Percentiles rank a stretch among this genome's conserved stretches.
These are phyloP conservation scores for Phaethon lepturus DNA, from an alignment of 2,113 vertebrate species.

Conservation along the genomic window DNA sequence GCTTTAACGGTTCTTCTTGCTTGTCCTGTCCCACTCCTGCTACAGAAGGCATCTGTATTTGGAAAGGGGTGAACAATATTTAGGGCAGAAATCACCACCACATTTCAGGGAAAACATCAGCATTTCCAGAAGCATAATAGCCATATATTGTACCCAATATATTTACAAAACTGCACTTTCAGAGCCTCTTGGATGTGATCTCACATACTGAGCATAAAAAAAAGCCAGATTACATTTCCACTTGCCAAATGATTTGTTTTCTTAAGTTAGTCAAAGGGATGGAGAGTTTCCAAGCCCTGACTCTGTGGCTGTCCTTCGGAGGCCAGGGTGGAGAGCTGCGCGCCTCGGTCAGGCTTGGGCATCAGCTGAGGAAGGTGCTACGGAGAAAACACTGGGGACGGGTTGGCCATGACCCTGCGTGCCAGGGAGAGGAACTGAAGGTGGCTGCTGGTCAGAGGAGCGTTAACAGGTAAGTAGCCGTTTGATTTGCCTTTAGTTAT, in stretches of 20 bases:
- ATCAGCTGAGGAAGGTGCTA: not conserved
- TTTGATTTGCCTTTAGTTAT: not conserved
- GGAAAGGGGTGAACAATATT: not conserved
- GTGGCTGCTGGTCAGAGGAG: not conserved
- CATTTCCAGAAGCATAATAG: rapidly evolving
- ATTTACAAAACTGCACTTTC: not conserved
- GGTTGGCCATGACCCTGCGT: not conserved
- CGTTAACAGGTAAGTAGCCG: not conserved
- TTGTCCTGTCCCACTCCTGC: not conserved
- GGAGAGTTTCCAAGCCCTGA: not conserved
- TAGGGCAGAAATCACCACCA: not conserved
- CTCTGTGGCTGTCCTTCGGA: not conserved
- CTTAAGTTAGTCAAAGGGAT: not conserved
- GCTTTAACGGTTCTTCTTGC: not conserved
- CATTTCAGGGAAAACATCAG: not conserved
- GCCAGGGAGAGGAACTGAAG: not conserved
- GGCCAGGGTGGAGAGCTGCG: not conserved
- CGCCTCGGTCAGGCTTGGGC: not conserved
- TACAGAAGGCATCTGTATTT: not conserved
- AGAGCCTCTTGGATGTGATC: not conserved
- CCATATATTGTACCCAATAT: rapidly evolving
- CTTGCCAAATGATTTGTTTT: not conserved
- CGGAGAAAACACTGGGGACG: not conserved
- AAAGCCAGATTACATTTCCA: not conserved
- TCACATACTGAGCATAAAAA: not conserved